Percentiles rank a stretch among this genome's conserved stretches.
Evolutionary conservation across 1,140 invertebrate species (phyloP).

Genomic region (Streblospio benedicti): DNA sequence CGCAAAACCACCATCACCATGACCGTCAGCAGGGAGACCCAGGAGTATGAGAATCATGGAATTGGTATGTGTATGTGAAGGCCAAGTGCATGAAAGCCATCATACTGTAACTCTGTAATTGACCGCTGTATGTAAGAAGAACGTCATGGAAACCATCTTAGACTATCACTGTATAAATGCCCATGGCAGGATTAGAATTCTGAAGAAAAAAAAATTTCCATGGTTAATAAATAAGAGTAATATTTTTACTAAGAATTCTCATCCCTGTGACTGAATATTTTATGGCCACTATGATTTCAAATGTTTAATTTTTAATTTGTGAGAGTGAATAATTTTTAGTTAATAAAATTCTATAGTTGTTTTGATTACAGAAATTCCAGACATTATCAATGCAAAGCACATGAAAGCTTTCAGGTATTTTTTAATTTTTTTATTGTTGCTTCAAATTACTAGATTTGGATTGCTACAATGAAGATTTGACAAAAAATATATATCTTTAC

Average conservation of each 20-base stretch:
- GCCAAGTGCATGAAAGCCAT: too few species aligned
- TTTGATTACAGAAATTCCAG: constrained; percentile 4
- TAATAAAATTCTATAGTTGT: neutral
- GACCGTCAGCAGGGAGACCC: neutral
- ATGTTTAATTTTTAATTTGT: neutral
- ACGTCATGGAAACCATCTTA: too few species aligned
- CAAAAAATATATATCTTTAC: too few species aligned
- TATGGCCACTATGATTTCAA: neutral
- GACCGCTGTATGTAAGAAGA: too few species aligned
- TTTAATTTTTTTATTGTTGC: too few species aligned
- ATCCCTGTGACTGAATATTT: neutral
- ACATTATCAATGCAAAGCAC: constrained; percentile 6
- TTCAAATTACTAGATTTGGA: too few species aligned
- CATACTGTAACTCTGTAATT: too few species aligned
- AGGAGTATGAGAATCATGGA: neutral
- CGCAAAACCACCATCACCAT: constrained; percentile 5
- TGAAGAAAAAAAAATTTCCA: neutral
- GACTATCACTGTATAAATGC: neutral
- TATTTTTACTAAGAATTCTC: neutral
- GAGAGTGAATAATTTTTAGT: neutral
- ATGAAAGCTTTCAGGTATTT: constrained; percentile 2
- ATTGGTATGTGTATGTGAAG: constrained; percentile 1
- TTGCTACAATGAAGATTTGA: too few species aligned
- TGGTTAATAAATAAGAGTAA: neutral
- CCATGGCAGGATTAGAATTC: neutral